A percentile compares a stretch with the other conserved stretches of the same genome.
These are phyloP conservation scores for Calypte anna DNA, from an alignment of 2,113 vertebrate genomes.

Conservation along the genomic window DNA sequence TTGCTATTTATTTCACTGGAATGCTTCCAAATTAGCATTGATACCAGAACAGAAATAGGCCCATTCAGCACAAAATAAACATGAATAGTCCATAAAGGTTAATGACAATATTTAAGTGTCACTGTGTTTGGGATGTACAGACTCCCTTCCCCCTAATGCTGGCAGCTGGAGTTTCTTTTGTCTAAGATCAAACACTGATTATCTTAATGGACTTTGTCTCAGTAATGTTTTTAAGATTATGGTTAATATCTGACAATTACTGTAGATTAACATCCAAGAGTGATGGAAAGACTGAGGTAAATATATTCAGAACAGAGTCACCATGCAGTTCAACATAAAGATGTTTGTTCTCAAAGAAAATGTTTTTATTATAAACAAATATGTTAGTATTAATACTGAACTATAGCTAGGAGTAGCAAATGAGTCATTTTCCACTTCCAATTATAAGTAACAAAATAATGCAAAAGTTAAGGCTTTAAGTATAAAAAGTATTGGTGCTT, in stretches of 20 bases:
- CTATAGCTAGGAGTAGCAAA: neutral
- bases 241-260: neutral
- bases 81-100: neutral
- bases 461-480: neutral
- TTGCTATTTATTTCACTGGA: neutral
- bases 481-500: neutral
- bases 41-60: neutral
- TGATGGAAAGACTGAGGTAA: neutral
- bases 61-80: neutral
- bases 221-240: neutral
- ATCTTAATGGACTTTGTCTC: conserved; percentile 10
- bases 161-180: conserved; percentile 12
- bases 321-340: neutral
- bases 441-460: neutral
- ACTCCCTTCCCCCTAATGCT: neutral
- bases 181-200: neutral
- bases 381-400: neutral
- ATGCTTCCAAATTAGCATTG: neutral
- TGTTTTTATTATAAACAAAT: neutral
- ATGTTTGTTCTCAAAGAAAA: neutral
- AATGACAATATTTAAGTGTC: neutral
- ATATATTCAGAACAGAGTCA: neutral
- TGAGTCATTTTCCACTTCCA: neutral
- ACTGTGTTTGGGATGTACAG: neutral
- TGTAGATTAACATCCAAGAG: neutral